Evolutionary conservation across 2,888 invertebrate species (phyloP).

Genomic region (Aquatica leii): DNA sequence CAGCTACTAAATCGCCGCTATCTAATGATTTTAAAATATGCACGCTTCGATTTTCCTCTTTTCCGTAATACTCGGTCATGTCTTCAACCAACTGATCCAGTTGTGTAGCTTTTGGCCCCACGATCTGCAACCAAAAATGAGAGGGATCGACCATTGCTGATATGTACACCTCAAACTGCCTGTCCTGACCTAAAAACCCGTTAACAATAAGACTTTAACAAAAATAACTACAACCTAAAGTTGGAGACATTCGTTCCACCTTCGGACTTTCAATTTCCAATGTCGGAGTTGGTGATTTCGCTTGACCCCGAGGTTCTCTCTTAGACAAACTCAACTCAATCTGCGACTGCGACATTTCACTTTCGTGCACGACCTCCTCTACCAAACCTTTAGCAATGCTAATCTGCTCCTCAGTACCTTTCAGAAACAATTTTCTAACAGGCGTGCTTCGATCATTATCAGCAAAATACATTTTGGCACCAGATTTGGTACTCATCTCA

Average conservation of each 20-base stretch:
- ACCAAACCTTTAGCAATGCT: conserved; percentile 75
- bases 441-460: conserved; percentile 45
- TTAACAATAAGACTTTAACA: not conserved
- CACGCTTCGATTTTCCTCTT: conserved; percentile 68
- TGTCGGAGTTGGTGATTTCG: conserved; percentile 43
- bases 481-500: conserved; percentile 74
- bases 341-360: conserved; percentile 59
- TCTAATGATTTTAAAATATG: conserved; percentile 66
- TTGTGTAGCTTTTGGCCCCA: conserved; percentile 74
- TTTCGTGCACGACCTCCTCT: conserved; percentile 71
- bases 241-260: conserved; percentile 53
- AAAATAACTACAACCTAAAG: conserved; percentile 43
- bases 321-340: conserved; percentile 61
- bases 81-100: conserved; percentile 80
- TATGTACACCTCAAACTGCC: conserved; percentile 82
- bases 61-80: conserved; percentile 84
- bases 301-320: conserved; percentile 63
- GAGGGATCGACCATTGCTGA: conserved; percentile 83
- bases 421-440: conserved; percentile 17
- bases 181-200: conserved; percentile 48
- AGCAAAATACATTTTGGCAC: conserved; percentile 73
- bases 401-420: conserved; percentile 80
- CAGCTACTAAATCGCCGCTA: conserved; percentile 85
- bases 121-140: conserved; percentile 87
- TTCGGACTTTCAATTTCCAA: conserved; percentile 48